Evolutionary conservation across 2,797 vertebrate genomes (phyloP).

Genomic region (Sylvilagus floridanus): DNA sequence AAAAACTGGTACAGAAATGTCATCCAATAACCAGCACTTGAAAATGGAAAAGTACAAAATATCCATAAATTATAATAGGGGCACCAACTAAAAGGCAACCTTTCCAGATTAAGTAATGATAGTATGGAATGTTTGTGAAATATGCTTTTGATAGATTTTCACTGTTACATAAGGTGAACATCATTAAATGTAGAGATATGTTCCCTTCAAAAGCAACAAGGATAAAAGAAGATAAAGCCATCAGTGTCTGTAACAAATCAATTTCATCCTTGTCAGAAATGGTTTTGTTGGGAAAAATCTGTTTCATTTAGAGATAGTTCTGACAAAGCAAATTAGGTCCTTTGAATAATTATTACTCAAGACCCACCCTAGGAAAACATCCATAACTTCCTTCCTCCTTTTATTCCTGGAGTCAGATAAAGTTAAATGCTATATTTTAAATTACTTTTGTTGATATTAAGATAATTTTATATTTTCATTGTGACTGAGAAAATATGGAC

Average conservation of each 20-base stretch:
- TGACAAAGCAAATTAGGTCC: constrained; percentile 10
- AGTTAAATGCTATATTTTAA: neutral
- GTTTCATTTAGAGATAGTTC: neutral
- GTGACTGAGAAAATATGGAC: neutral
- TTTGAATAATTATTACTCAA: neutral
- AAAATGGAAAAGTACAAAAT: neutral
- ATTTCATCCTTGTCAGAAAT: neutral
- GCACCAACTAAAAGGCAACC: neutral
- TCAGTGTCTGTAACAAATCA: neutral
- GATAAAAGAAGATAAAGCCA: neutral
- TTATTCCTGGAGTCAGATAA: neutral
- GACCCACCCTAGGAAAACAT: neutral
- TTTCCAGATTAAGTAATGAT: neutral
- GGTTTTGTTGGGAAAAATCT: neutral
- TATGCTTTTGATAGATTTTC: neutral
- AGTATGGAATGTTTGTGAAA: neutral
- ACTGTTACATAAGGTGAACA: neutral
- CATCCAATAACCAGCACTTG: neutral
- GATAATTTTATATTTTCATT: neutral
- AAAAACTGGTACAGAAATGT: neutral
- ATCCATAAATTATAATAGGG: neutral
- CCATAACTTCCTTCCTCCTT: neutral
- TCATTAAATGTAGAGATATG: neutral
- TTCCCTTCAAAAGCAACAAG: neutral
- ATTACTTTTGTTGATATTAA: neutral